These are phyloP conservation scores for Patiria pectinifera DNA, from an alignment of 53 echinoderm and acorn worm genomes.

Conservation along the genomic window DNA sequence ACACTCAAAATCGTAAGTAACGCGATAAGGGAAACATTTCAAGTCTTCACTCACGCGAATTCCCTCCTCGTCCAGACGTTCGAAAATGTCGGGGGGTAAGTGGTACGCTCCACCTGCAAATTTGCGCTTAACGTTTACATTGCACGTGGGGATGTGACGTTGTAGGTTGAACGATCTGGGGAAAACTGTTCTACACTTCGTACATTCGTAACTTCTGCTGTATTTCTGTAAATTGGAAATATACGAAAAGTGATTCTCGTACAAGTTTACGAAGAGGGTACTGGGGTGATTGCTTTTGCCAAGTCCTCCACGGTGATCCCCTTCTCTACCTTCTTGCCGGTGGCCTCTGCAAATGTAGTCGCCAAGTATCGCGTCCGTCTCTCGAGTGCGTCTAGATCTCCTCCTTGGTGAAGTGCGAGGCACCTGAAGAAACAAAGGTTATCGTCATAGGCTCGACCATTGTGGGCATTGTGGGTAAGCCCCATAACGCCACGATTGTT, in stretches of 20 bases:
- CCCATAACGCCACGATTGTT: too few species aligned
- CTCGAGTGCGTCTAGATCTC: too few species aligned
- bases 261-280: slow-evolving; percentile 62
- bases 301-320: too few species aligned
- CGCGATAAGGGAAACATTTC: slow-evolving; percentile 56
- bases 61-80: slow-evolving; percentile 40
- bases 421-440: too few species aligned
- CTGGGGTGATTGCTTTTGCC: background rate
- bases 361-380: too few species aligned
- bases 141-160: slow-evolving; percentile 64
- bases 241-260: slow-evolving; percentile 67
- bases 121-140: slow-evolving; percentile 36
- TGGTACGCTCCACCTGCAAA: slow-evolving; percentile 49
- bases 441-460: too few species aligned
- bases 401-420: too few species aligned
- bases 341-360: too few species aligned
- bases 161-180: background rate
- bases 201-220: slow-evolving; percentile 46
- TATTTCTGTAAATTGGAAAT: slow-evolving; percentile 58
- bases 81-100: slow-evolving; percentile 52
- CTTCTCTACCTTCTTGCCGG: too few species aligned
- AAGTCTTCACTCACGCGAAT: slow-evolving; percentile 8
- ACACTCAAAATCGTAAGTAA: slow-evolving; percentile 68
- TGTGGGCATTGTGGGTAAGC: too few species aligned
- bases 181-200: slow-evolving; percentile 53